These are phyloP conservation scores for Acanthosepion esculentum DNA, from an alignment of 2,888 invertebrate genomes.

Conservation along the genomic window DNA sequence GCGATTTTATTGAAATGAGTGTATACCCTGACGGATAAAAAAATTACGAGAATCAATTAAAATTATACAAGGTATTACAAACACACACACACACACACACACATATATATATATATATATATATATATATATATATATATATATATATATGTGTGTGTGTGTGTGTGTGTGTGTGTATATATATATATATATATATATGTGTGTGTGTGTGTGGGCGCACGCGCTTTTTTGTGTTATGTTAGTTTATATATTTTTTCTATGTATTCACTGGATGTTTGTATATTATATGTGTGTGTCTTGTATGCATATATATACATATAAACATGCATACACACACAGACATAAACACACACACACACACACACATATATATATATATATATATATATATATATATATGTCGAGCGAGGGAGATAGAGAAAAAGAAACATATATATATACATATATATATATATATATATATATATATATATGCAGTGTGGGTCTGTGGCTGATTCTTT, in stretches of 20 bases:
- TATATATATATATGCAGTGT: background rate
- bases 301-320: background rate
- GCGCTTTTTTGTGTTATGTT: background rate
- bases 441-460: background rate
- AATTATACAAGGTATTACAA: too few relatives aligned
- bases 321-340: background rate
- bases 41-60: too few relatives aligned
- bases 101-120: background rate
- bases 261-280: background rate
- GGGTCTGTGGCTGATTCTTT: too few relatives aligned
- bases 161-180: background rate
- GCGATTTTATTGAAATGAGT: too few relatives aligned
- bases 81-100: too few relatives aligned
- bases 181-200: background rate
- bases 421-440: too few relatives aligned
- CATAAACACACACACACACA: background rate
- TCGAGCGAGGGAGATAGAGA: too few relatives aligned
- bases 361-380: background rate
- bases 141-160: too few relatives aligned
- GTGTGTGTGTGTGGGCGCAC: background rate
- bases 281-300: background rate
- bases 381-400: background rate
- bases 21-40: too few relatives aligned
- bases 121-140: background rate
- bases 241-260: background rate